Evolutionary conservation across 2,888 invertebrate species (phyloP).

Genomic region (Amblyjoppa fuscipennis): DNA sequence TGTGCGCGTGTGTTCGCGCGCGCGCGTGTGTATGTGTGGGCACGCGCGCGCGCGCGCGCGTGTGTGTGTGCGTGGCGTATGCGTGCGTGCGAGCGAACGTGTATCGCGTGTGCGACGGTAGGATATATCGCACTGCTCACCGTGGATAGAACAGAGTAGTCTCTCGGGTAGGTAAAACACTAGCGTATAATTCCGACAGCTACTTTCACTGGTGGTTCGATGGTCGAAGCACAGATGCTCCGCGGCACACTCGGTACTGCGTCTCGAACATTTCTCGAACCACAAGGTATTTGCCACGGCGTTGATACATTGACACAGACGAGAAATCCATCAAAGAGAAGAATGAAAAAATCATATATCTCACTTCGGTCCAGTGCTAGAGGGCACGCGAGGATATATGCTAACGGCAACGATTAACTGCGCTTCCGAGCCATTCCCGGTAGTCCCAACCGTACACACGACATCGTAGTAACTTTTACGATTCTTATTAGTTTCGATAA

Average conservation of each 20-base stretch:
- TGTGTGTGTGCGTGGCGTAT: conserved; percentile 16
- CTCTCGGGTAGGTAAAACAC: conserved; percentile 25
- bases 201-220: conserved; percentile 64
- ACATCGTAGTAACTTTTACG: neutral
- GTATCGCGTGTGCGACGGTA: neutral
- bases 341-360: neutral
- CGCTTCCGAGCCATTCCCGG: neutral
- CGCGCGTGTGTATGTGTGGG: conserved; percentile 40
- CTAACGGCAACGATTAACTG: neutral
- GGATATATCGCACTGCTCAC: conserved; percentile 7
- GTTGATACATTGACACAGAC: conserved; percentile 17
- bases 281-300: conserved; percentile 19
- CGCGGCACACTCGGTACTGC: neutral
- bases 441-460: neutral
- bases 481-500: neutral
- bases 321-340: conserved; percentile 6
- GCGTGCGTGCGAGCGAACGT: neutral
- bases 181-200: conserved; percentile 52
- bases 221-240: conserved; percentile 42
- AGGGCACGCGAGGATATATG: neutral
- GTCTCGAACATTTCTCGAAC: conserved; percentile 22
- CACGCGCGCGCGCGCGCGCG: neutral
- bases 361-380: neutral
- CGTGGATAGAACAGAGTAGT: neutral
- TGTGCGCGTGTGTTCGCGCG: neutral